A percentile compares a stretch with the other conserved stretches of the same genome.
Conservation (phyloP, 2,113 vertebrate species). For the Lepus timidus region DNA sequence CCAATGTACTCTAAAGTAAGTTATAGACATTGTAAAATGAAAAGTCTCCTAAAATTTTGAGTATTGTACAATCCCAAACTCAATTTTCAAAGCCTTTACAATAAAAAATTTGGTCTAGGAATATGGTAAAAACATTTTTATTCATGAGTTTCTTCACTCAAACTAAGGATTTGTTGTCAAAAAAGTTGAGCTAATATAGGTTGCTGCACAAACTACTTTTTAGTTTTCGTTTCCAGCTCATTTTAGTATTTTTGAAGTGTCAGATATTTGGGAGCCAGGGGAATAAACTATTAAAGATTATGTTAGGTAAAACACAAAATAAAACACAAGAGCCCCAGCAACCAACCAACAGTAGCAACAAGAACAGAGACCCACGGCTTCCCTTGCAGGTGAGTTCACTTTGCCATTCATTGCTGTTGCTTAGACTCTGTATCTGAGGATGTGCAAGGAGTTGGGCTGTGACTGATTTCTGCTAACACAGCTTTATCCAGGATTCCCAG, state of each 20-base stretch:
- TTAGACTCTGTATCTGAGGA: neutral
- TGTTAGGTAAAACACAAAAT: slow-evolving; percentile 21
- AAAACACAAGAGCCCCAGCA: neutral
- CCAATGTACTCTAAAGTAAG: neutral
- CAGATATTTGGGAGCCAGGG: neutral
- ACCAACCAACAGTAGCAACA: neutral
- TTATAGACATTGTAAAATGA: neutral
- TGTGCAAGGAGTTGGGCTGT: neutral
- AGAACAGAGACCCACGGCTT: neutral
- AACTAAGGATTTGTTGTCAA: slow-evolving; percentile 36
- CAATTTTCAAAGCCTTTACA: slow-evolving; percentile 37
- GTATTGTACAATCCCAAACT: neutral
- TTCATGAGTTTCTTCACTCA: slow-evolving; percentile 23
- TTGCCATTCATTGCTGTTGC: neutral
- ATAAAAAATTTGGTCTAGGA: slow-evolving; percentile 23
- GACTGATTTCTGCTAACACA: neutral
- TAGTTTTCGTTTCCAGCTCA: neutral
- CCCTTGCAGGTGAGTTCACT: neutral
- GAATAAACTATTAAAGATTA: slow-evolving; percentile 22
- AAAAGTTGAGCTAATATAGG: neutral
- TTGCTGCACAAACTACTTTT: neutral
- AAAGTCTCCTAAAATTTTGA: neutral
- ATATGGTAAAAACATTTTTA: slow-evolving; percentile 50
- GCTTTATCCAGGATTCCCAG: neutral
- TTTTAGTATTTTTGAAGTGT: neutral